Evolutionary conservation across 2,113 vertebrate species (phyloP), one percentile per base, ranked within the genome.

Genomic region (Brachypteracias leptosomus): DNA sequence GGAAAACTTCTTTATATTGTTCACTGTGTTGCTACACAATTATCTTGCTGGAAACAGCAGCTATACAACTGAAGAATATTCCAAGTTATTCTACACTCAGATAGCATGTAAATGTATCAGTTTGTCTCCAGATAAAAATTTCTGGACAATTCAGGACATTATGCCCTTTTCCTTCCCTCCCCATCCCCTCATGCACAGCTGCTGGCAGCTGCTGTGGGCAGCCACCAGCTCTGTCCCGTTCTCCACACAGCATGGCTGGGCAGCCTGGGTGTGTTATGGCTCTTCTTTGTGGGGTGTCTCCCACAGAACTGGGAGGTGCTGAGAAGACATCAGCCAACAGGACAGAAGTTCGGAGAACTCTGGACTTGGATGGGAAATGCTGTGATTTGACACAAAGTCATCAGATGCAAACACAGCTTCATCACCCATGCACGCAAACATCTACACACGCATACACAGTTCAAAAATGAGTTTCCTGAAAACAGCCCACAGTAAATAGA

Each of bases 241-340:
- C 4, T 3, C 17, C 29, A 4, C 0, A 0, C 47, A 25, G 24
- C 46, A 47, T 0, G 0, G 9, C 35, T 62, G 36, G 24, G 29
- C 0, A 1, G 29, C 24, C n/a, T 55, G 33, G 26, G 19, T 20
- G 20, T 17, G 52, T 49, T 47, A 29, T 0, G 0, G 36, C 29
- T 49, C n/a, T 47, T 54, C n/a, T 61, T 62, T 65, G 57, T 0
- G 0, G 6, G 52, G 35, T 59, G 33, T n/a, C 88, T 26, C 52
- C 18, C 62, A 16, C 58, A 63, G 84, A 21, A 29, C 1, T 3
- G 9, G 24, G 31, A 29, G 68, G 67, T 51, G 55, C 55, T 2
- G 6, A 55, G 42, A 38, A 46, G 26, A 8, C 62, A 38, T 79
- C 82, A 88, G 66, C 26, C 38, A 25, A 14, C n/a, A 52, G 17